Percentiles rank a stretch among this genome's conserved stretches.
Conservation (phyloP, 2,113 vertebrate genomes). For the Gallinago paraguaiae region DNA sequence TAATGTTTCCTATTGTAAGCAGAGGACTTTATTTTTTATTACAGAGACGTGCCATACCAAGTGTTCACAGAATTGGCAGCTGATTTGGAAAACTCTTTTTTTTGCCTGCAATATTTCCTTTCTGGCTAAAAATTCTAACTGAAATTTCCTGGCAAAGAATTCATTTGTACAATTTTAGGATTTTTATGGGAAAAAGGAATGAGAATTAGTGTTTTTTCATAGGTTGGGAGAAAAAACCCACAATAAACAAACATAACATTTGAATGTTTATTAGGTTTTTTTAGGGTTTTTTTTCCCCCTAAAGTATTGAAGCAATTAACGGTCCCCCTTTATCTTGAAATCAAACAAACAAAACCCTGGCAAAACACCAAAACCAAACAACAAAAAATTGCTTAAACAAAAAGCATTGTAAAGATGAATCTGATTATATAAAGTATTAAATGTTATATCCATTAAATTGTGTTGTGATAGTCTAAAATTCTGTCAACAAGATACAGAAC, state of each 20-base stretch:
- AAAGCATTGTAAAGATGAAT: not conserved
- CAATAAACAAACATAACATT: rapidly evolving
- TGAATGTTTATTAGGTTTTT: not conserved
- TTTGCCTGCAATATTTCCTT: not conserved
- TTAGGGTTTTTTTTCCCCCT: not conserved
- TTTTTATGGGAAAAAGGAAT: not conserved
- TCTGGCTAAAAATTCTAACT: not conserved
- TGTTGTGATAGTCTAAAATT: not conserved
- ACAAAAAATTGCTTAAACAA: not conserved
- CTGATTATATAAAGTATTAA: not conserved
- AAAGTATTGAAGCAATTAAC: not conserved
- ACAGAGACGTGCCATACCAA: not conserved
- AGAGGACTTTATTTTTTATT: not conserved
- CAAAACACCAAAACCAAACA: not conserved
- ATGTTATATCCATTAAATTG: not conserved
- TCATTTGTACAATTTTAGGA: not conserved
- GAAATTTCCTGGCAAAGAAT: not conserved
- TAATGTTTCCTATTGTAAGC: not conserved
- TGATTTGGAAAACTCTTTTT: not conserved
- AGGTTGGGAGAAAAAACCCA: rapidly evolving
- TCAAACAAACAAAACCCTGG: not conserved
- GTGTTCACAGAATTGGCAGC: not conserved
- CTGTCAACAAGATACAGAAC: not conserved
- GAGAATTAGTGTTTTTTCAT: not conserved
- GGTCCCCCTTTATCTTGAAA: not conserved